These are phyloP conservation scores for Chloropsis hardwickii DNA, from an alignment of 2,113 vertebrate species.

Conservation along the genomic window DNA sequence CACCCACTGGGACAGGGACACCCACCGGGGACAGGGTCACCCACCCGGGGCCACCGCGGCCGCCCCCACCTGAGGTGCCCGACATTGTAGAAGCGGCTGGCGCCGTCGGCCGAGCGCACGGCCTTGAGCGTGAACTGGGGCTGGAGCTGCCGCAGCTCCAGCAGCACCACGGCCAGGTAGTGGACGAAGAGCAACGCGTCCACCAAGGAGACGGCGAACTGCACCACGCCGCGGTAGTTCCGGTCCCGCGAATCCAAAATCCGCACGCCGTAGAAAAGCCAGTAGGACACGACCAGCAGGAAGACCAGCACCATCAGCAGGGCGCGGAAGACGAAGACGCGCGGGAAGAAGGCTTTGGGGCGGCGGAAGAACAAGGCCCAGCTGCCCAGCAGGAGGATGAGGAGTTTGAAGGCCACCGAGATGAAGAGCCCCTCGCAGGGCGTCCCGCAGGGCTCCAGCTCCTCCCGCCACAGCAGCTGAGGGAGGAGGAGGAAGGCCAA, in stretches of 20 bases:
- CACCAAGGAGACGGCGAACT: constrained; percentile 88
- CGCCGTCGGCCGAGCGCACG: constrained; percentile 86
- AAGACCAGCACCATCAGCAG: constrained; percentile 90
- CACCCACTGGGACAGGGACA: too few species aligned
- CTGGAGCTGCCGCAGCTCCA: constrained; percentile 90
- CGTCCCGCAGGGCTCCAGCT: constrained; percentile 83
- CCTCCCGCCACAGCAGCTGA: constrained; percentile 85
- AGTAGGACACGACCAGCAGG: constrained; percentile 89
- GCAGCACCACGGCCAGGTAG: constrained; percentile 88
- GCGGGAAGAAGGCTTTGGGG: constrained; percentile 84
- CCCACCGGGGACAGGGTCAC: too few species aligned
- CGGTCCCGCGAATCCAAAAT: constrained; percentile 82
- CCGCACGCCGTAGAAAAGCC: constrained; percentile 89
- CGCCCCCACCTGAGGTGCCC: constrained; percentile 83
- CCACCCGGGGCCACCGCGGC: fast-evolving
- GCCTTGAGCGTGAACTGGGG: constrained; percentile 92
- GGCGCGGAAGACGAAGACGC: constrained; percentile 86
- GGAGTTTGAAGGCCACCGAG: constrained; percentile 91
- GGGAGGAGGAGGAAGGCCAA: constrained; percentile 90
- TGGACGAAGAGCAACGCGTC: constrained; percentile 91
- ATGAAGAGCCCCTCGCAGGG: constrained; percentile 93
- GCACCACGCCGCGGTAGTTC: constrained; percentile 87
- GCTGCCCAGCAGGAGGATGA: constrained; percentile 88
- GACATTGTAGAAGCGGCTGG: constrained; percentile 89
- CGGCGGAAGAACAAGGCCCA: constrained; percentile 92